Evolutionary conservation across 2,888 invertebrate species (phyloP), one percentile per base, ranked within the genome.

Genomic region (Synanthedon vespiformis): DNA sequence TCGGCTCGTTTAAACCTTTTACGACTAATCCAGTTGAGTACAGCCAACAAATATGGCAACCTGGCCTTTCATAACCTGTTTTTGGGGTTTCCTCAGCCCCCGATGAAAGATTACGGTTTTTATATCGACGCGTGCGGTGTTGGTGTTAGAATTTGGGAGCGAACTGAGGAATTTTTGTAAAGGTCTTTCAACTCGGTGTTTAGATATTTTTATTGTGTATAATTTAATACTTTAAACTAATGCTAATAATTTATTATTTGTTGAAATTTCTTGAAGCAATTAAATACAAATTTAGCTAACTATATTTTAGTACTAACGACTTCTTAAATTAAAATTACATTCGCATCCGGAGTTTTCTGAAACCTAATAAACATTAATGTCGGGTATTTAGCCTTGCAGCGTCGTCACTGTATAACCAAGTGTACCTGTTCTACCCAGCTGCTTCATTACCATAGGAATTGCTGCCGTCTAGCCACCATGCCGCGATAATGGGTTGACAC

Each of bases 51-150:
- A 84, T 80, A 81, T 83, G 86, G 86, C 77, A 84, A 82, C 80
- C 76, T 71, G 80, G 80, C 77, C 74, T 80, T 77, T 80, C 77
- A 77, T 81, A 87, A 86, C 86, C 85, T 83, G 86, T 86, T 86
- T 87, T 86, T 78, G 85, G 86, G 85, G 83, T 81, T 83, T 78
- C 81, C 85, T 82, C 77, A 71, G 77, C 74, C 77, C 80, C 77
- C 72, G 72, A 68, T 70, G 70, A 64, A 72, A 65, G 65, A 64
- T 68, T 62, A 62, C 68, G 67, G 58, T 63, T 63, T 68, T 76
- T 77, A 74, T 72, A 56, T 44, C 55, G 58, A 60, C 57, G 59
- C 57, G 48, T 22, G 22, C 48, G 13, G 34, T 14, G 44, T 14
- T 44, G 44, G 44, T 44, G 44, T 44, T 44, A 44, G 44, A 44